Conservation (phyloP, 2,888 invertebrate genomes). For the Macrosiphum euphorbiae region DNA sequence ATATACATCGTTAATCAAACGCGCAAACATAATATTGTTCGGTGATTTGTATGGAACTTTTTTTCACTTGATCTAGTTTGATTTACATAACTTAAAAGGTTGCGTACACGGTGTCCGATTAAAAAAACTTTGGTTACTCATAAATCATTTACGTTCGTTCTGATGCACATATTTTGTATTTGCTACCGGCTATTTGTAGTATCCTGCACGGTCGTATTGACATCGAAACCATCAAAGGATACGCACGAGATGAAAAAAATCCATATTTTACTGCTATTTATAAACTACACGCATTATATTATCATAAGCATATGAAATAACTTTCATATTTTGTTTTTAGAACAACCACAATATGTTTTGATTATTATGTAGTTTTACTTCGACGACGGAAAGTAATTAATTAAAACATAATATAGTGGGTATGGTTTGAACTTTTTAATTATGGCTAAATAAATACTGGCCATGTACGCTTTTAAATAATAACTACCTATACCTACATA, state of each 20-base stretch:
- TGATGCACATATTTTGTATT: background rate
- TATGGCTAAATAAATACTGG: background rate
- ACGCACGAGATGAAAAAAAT: constrained; percentile 1
- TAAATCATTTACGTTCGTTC: constrained; percentile 32
- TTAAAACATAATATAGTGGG: background rate
- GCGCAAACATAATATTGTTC: background rate
- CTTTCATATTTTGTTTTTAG: background rate
- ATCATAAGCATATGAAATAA: background rate
- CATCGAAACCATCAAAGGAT: constrained; percentile 20
- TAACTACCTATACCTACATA: background rate
- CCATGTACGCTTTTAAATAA: background rate
- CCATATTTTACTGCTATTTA: background rate
- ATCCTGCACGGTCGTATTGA: background rate
- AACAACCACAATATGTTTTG: background rate
- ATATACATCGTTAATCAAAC: constrained; percentile 39
- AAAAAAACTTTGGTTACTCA: constrained; percentile 32
- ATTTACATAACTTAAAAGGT: constrained; percentile 48
- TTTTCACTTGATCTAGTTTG: constrained; percentile 18
- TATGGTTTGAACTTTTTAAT: background rate
- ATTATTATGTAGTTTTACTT: background rate
- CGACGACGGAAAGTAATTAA: background rate
- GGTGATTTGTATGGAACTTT: background rate
- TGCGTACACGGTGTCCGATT: constrained; percentile 14
- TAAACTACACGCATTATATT: background rate
- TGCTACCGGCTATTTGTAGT: constrained; percentile 5